Base-by-base conservation (phyloP, 2,797 vertebrate species). In the Echiichthys vipera region DNA sequence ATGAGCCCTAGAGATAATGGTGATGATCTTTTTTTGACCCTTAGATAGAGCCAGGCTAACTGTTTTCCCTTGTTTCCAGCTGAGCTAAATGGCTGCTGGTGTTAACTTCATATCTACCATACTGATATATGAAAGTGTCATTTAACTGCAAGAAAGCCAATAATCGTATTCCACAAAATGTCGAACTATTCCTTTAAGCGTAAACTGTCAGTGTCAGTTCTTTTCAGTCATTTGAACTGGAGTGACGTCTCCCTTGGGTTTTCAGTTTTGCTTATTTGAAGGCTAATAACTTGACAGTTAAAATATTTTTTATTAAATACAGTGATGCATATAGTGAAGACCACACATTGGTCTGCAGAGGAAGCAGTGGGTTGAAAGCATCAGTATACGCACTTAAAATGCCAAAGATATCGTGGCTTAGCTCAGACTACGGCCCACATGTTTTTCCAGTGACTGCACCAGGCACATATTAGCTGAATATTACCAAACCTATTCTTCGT, bases 381-480 rank as follows among this genome's bases (percentile, higher is more conserved):
- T 46, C 53, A 14, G 7, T n/a, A 71, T 25, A 36, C 14, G 11
- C 55, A 46, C 29, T 79, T 77, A 27, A 65, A 76, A 78, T 51
- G 81, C 59, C 77, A 70, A 50, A 63, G 68, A 54, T 70, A 72
- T 75, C 49, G 50, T 53, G 39, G 57, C 69, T 77, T 51, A 76
- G 61, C 71, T 56, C 43, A 72, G 61, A 54, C 61, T 64, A 7
- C 51, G 51, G 73, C 74, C 71, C 61, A 50, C 65, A 45, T 64
- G 59, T 14, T 76, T 71, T 83, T 70, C 79, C 50, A 57, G 69
- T 70, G 74, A 70, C 62, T 77, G 71, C 71, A 57, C 36, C 64
- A 18, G 40, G 54, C 68, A 40, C 59, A 25, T 55, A 46, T 78
- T 78, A 69, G 71, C 65, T 79, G 50, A 64, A 78, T 78, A 62